A percentile compares a stretch with the other conserved stretches of the same genome.
Conservation (phyloP, 2,888 invertebrate genomes). For the Agriotes lineatus region DNA sequence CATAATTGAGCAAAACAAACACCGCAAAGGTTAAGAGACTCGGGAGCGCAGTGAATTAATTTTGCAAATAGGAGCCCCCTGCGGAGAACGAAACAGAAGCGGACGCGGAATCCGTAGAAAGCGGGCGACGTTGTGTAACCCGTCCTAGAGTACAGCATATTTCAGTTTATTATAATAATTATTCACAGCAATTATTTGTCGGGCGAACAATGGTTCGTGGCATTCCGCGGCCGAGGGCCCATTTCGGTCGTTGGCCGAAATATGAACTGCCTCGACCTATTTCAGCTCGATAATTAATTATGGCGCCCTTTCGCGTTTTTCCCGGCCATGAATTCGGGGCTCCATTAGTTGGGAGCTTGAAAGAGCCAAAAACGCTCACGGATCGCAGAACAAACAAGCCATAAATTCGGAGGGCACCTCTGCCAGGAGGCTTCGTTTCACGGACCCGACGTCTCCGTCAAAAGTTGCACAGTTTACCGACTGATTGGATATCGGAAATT, state of each 20-base stretch:
- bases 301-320: background rate
- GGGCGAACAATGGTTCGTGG: background rate
- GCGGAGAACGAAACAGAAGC: background rate
- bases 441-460: constrained; percentile 1
- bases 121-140: background rate
- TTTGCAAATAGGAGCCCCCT: background rate
- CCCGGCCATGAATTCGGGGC: background rate
- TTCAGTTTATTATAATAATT: constrained; percentile 12
- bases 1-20: too few relatives aligned
- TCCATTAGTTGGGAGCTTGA: constrained; percentile 1
- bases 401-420: constrained; percentile 17
- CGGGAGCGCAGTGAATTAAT: background rate
- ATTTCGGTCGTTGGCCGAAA: constrained; percentile 8
- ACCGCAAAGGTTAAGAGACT: too few relatives aligned
- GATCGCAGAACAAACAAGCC: constrained; percentile 25
- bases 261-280: background rate
- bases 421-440: constrained; percentile 12
- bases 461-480: constrained; percentile 22
- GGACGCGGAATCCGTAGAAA: constrained; percentile 9
- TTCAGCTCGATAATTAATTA: background rate
- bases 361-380: background rate
- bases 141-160: background rate
- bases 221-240: background rate
- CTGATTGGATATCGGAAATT: constrained; percentile 31
- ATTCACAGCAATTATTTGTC: constrained; percentile 6